Percentiles rank a stretch among this genome's conserved stretches.
Evolutionary conservation across 2,888 invertebrate genomes (phyloP).

Genomic region (Ypsolopha sequella): DNA sequence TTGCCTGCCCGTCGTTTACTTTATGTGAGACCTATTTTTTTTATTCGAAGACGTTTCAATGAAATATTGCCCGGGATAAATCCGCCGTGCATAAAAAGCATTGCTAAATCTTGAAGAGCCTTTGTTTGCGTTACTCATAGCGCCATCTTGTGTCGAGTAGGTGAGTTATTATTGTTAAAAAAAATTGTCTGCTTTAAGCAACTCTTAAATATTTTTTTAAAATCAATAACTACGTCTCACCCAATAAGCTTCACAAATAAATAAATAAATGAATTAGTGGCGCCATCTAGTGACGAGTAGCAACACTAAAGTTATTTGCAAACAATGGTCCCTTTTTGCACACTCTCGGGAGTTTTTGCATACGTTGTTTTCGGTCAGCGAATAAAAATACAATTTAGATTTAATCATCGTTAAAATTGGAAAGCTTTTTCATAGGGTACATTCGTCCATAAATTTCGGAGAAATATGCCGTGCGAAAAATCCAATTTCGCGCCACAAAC

Average conservation of each 20-base stretch:
- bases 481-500: neutral
- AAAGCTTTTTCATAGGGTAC: no score
- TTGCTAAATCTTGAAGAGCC: neutral
- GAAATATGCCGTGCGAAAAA: no score
- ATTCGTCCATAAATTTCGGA: no score
- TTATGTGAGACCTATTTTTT: no score
- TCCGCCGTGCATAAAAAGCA: no score
- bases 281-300: slow-evolving; percentile 23
- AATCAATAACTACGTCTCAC: no score
- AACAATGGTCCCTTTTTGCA: no score
- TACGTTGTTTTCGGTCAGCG: no score
- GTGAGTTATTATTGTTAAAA: neutral
- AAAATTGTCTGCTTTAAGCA: neutral
- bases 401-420: neutral
- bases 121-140: slow-evolving; percentile 4
- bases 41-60: neutral
- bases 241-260: no score
- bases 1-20: neutral
- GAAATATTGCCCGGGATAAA: no score
- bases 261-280: no score
- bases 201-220: no score
- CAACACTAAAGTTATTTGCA: neutral
- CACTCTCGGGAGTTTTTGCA: neutral
- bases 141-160: slow-evolving; percentile 29
- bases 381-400: neutral